These are phyloP conservation scores for Fundulus diaphanus DNA, from an alignment of 2,797 vertebrate species.

Conservation along the genomic window DNA sequence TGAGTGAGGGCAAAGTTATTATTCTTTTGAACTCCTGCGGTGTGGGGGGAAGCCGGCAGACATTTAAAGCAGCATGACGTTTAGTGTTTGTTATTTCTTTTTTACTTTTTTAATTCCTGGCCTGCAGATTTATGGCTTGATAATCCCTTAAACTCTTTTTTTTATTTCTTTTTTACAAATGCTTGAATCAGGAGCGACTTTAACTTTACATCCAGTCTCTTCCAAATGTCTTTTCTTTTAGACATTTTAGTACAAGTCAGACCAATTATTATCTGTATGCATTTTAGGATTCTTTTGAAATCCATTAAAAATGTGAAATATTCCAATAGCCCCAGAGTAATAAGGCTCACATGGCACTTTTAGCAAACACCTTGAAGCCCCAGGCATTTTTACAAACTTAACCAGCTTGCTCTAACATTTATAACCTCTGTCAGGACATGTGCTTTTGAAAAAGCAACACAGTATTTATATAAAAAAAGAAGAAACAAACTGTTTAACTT, in stretches of 20 bases:
- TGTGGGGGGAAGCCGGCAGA: slow-evolving; percentile 79
- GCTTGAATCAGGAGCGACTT: slow-evolving; percentile 21
- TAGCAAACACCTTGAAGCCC: neutral
- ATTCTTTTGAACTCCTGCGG: slow-evolving; percentile 85
- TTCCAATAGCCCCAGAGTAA: neutral
- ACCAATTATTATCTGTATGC: slow-evolving; percentile 4
- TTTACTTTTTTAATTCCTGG: slow-evolving; percentile 79
- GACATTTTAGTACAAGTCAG: slow-evolving; percentile 45
- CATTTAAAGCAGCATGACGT: slow-evolving; percentile 86
- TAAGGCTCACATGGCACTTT: neutral
- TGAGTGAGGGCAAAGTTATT: slow-evolving; percentile 86
- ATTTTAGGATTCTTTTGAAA: slow-evolving; percentile 4
- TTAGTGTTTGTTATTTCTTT: slow-evolving; percentile 84
- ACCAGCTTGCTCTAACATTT: slow-evolving; percentile 47
- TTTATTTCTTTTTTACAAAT: slow-evolving; percentile 1
- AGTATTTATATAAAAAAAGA: neutral
- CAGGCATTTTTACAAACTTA: slow-evolving; percentile 30
- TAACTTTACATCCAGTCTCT: slow-evolving; percentile 23
- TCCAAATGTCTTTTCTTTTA: slow-evolving; percentile 23
- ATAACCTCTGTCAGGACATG: slow-evolving; percentile 13
- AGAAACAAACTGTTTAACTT: neutral
- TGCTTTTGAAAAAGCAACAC: neutral
- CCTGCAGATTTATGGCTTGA: slow-evolving; percentile 80
- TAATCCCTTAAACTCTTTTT: slow-evolving; percentile 70
- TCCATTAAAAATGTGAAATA: slow-evolving; percentile 5